A percentile compares a stretch with the other conserved stretches of the same genome.
phyloP scores from a whole-genome alignment of 2,113 vertebrate genomes.

The Tupaia tana region DNA sequence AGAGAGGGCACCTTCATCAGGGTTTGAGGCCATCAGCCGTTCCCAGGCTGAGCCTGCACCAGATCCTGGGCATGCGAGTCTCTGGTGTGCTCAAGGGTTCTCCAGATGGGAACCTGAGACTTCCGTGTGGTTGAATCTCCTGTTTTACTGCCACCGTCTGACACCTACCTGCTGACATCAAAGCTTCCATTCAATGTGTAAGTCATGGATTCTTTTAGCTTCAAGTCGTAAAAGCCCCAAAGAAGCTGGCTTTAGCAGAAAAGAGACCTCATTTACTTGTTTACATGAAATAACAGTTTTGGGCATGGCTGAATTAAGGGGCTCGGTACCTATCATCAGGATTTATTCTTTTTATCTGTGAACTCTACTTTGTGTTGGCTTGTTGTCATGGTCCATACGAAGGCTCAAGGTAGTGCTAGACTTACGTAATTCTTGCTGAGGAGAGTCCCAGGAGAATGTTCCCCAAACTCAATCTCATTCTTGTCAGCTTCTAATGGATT shows the following conservation, averaged over 20 bases:
- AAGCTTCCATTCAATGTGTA: background rate
- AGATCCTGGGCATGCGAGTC: no score
- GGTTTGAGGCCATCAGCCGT: no score
- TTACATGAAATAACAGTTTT: background rate
- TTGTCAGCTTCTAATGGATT: background rate
- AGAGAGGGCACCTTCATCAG: no score
- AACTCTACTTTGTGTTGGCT: background rate
- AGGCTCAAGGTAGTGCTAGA: background rate
- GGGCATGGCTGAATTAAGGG: background rate
- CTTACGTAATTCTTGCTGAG: background rate
- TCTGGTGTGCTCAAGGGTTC: no score
- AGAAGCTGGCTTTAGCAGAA: background rate
- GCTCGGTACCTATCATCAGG: no score
- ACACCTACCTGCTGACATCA: no score
- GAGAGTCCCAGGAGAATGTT: background rate
- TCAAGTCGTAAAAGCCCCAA: background rate
- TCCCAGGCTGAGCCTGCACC: no score
- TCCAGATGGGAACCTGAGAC: no score
- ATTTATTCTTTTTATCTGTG: background rate
- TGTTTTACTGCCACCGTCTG: no score
- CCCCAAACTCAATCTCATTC: background rate
- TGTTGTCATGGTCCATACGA: accelerated
- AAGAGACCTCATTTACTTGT: background rate
- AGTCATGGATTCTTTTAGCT: background rate
- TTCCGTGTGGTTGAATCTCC: no score